phyloP scores from a whole-genome alignment of 1,140 invertebrate species.

The Diachasmimorpha longicaudata region DNA sequence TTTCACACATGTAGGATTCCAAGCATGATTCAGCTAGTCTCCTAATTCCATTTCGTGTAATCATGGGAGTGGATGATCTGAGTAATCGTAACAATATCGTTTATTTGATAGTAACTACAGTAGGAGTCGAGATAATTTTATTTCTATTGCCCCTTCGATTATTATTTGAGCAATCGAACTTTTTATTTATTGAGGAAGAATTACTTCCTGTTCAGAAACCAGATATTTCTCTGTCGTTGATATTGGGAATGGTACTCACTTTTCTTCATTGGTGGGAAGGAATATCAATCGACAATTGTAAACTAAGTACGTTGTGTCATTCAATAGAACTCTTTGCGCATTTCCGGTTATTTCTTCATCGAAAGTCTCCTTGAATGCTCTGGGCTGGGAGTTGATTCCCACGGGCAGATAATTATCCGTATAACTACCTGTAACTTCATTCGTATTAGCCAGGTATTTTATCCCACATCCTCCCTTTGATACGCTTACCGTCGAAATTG shows the following conservation, averaged over 20 bases:
- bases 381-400: background rate
- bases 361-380: background rate
- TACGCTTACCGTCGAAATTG: slow-evolving; percentile 25
- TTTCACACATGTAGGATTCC: background rate
- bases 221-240: background rate
- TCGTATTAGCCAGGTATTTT: background rate
- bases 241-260: background rate
- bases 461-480: background rate
- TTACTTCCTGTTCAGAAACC: background rate
- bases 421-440: background rate
- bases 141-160: no score
- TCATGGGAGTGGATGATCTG: background rate
- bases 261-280: background rate
- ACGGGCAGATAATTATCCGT: background rate
- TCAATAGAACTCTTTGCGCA: background rate
- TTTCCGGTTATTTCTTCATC: background rate
- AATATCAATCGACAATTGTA: background rate
- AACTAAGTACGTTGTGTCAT: background rate
- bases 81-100: background rate
- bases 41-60: background rate
- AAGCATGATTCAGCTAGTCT: slow-evolving; percentile 3
- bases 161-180: no score
- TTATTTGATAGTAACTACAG: background rate
- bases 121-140: no score
- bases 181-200: background rate